Percentiles rank a stretch among this genome's conserved stretches.
These are phyloP conservation scores for Brenthis daphne DNA, from an alignment of 2,888 invertebrate genomes.

Conservation along the genomic window DNA sequence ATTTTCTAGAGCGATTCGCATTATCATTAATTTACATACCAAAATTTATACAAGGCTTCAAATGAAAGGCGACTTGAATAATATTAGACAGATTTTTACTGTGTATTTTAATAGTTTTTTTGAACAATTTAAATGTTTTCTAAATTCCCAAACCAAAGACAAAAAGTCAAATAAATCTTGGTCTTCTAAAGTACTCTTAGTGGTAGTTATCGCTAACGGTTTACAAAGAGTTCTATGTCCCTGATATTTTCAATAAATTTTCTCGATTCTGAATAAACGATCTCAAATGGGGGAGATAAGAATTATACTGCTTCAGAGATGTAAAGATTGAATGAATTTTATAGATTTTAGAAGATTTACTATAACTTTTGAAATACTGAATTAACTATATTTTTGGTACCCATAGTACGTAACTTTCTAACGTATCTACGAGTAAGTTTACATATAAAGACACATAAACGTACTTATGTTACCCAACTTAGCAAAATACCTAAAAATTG, in stretches of 20 bases:
- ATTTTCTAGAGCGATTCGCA: constrained; percentile 3
- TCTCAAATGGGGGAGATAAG: constrained; percentile 17
- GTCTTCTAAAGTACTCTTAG: constrained; percentile 1
- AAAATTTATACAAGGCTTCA: background rate
- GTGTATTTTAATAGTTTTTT: background rate
- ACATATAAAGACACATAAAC: too few species aligned
- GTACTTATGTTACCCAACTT: too few species aligned
- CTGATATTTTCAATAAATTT: constrained; percentile 18
- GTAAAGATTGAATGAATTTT: background rate
- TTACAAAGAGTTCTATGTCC: constrained; percentile 15
- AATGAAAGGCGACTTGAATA: background rate
- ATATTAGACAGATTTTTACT: background rate
- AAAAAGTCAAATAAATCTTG: constrained; percentile 8
- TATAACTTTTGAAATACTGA: background rate
- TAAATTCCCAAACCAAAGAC: background rate
- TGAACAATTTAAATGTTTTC: too few species aligned
- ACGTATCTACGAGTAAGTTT: too few species aligned
- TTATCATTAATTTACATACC: constrained; percentile 3
- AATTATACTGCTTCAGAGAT: constrained; percentile 1
- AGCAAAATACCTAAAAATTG: too few species aligned
- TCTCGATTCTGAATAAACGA: constrained; percentile 17
- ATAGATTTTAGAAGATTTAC: background rate
- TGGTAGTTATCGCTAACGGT: constrained; percentile 39
- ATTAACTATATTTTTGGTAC: too few species aligned
- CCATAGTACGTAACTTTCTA: too few species aligned